phyloP scores from a whole-genome alignment of 2,888 invertebrate species.

The Cantharis rufa region DNA sequence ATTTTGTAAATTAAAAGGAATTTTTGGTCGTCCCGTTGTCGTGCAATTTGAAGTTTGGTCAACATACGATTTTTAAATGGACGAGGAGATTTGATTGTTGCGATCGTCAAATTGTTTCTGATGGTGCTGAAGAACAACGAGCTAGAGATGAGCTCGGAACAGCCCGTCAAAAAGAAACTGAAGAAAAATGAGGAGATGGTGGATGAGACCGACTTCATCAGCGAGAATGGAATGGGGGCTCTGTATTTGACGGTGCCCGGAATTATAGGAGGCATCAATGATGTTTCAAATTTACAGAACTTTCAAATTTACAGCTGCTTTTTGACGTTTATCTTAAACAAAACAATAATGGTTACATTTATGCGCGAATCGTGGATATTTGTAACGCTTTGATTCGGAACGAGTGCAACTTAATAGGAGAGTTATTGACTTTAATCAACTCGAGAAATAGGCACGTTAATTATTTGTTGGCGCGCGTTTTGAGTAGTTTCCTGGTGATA shows the following conservation, averaged over 20 bases:
- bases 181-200: slow-evolving; percentile 66
- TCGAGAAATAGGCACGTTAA: slow-evolving; percentile 79
- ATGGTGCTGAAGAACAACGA: slow-evolving; percentile 70
- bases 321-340: slow-evolving; percentile 86
- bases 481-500: slow-evolving; percentile 82
- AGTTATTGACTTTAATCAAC: slow-evolving; percentile 78
- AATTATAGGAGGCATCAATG: neutral
- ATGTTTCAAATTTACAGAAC: slow-evolving; percentile 71
- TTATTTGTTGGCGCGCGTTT: slow-evolving; percentile 77
- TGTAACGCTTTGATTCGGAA: slow-evolving; percentile 80
- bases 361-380: slow-evolving; percentile 77
- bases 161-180: slow-evolving; percentile 84
- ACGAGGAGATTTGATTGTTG: neutral
- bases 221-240: slow-evolving; percentile 54
- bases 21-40: neutral
- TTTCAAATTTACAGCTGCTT: slow-evolving; percentile 81
- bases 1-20: slow-evolving; percentile 1
- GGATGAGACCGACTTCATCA: slow-evolving; percentile 62
- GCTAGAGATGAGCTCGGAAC: slow-evolving; percentile 73
- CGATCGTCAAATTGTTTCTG: slow-evolving; percentile 44
- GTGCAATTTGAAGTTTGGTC: neutral
- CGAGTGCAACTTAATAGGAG: slow-evolving; percentile 82
- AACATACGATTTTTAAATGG: neutral
- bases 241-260: slow-evolving; percentile 41
- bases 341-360: slow-evolving; percentile 79